These are phyloP conservation scores for Caenorhabditis imperialis DNA, from an alignment of 2,888 invertebrate species.

Conservation along the genomic window DNA sequence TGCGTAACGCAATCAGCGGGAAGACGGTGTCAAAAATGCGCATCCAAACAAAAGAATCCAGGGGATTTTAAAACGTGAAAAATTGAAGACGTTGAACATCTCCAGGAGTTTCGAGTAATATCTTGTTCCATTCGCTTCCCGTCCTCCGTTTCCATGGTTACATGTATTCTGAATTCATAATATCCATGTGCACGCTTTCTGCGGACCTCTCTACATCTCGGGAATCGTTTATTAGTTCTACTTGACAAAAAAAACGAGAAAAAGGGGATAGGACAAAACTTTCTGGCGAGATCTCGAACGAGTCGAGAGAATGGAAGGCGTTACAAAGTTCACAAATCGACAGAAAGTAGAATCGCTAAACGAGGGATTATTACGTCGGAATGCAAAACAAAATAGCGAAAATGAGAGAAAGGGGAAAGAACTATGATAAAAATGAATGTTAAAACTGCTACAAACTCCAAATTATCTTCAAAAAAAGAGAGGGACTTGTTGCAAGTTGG, in stretches of 20 bases:
- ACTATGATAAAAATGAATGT: too few species aligned
- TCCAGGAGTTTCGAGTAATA: too few species aligned
- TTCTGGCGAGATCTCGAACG: slow-evolving; percentile 31
- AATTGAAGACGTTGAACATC: too few species aligned
- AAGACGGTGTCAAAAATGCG: too few species aligned
- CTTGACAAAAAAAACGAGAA: slow-evolving; percentile 21
- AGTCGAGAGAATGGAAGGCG: slow-evolving; percentile 15
- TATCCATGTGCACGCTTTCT: too few species aligned
- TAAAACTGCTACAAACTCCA: slow-evolving; percentile 32
- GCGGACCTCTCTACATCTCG: slow-evolving; percentile 18
- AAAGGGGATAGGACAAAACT: slow-evolving; percentile 31
- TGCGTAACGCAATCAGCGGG: too few species aligned
- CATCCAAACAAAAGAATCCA: too few species aligned
- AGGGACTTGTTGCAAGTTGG: slow-evolving; percentile 1
- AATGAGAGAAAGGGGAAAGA: slow-evolving; percentile 8
- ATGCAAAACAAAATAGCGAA: slow-evolving; percentile 14
- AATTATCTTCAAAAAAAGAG: slow-evolving; percentile 6
- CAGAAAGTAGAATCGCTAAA: slow-evolving; percentile 41
- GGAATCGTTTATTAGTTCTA: slow-evolving; percentile 40
- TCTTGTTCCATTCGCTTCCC: too few species aligned
- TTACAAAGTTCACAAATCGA: slow-evolving; percentile 47
- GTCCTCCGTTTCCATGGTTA: too few species aligned
- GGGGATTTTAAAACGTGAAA: too few species aligned
- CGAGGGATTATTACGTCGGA: slow-evolving; percentile 35
- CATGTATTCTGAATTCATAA: too few species aligned